Conservation (phyloP, 2,888 invertebrate species). For the Muschampia plurimacula region DNA sequence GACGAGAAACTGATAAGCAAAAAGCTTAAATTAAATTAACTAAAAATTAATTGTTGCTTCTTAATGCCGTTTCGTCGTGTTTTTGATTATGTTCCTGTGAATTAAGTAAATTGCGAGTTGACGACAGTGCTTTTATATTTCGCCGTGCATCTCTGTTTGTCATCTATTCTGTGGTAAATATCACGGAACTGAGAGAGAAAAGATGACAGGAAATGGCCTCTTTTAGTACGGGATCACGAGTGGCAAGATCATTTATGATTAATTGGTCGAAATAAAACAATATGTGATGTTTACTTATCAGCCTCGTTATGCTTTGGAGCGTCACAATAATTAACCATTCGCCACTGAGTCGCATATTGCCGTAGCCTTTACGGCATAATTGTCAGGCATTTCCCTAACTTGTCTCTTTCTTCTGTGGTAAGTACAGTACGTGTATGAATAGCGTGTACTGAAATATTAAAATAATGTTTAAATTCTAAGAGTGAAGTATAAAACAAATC, state of each 20-base stretch:
- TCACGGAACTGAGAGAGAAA: neutral
- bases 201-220: too few relatives aligned
- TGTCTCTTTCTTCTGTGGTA: neutral
- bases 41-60: neutral
- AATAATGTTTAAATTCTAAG: constrained; percentile 31
- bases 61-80: neutral
- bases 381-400: neutral
- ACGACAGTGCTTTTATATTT: neutral
- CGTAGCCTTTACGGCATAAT: too few relatives aligned
- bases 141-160: neutral
- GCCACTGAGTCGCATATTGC: too few relatives aligned
- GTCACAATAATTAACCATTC: too few relatives aligned
- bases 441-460: constrained; percentile 21
- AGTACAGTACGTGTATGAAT: constrained; percentile 12
- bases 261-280: too few relatives aligned
- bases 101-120: neutral
- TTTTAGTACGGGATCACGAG: too few relatives aligned
- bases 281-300: too few relatives aligned
- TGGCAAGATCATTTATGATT: too few relatives aligned
- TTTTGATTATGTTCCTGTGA: neutral
- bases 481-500: constrained; percentile 17
- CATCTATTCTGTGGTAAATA: constrained; percentile 6
- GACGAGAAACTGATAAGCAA: neutral
- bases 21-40: neutral
- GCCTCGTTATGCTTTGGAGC: too few relatives aligned